Evolutionary conservation across 2,888 invertebrate species (phyloP), one percentile per base, ranked within the genome.

Genomic region (Amblyjoppa fuscipennis): DNA sequence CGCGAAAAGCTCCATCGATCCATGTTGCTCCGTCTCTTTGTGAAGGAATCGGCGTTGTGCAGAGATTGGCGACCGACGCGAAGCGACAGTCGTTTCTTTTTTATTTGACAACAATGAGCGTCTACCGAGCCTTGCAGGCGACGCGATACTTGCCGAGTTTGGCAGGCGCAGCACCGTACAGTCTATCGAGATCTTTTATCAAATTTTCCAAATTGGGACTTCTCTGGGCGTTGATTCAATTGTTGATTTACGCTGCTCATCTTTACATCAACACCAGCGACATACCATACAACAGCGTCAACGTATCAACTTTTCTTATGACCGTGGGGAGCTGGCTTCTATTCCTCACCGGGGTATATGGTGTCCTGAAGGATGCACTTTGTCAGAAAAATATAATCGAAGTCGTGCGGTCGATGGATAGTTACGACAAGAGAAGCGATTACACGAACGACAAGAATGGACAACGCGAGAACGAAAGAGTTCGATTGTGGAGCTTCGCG

Each of bases 401-500:
- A 9, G 4, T 81, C 16, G 61, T 75, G 2, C 11, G 38, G 70
- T 81, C 81, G 34, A 75, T 81, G 11, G 64, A 81, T 13, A 25
- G 28, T 64, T 81, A 81, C 59, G 81, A 81, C 41, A 51, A 38
- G 53, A 75, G 56, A 59, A 76, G 51, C 13, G 81, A 70, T 7
- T 76, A 76, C 64, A n/a, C 20, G 13, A 31, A 20, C 1, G 45
- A 74, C 11, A n/a, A n/a, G n/a, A 20, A 16, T 9, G 11, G 20
- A 1, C 59, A 28, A 9, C 70, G 51, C 13, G 81, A 81, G n/a
- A 71, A 41, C 53, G 20, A 70, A 53, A 41, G 38, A 13, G 13
- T 81, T 53, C 70, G 75, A 11, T 64, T 70, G 2, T 61, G 64
- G 61, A 53, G 51, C 59, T 70, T 53, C 61, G 49, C 41, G 11